Evolutionary conservation across 2,888 invertebrate genomes (phyloP), one percentile per base, ranked within the genome.

Genomic region (Lithophane leautieri): DNA sequence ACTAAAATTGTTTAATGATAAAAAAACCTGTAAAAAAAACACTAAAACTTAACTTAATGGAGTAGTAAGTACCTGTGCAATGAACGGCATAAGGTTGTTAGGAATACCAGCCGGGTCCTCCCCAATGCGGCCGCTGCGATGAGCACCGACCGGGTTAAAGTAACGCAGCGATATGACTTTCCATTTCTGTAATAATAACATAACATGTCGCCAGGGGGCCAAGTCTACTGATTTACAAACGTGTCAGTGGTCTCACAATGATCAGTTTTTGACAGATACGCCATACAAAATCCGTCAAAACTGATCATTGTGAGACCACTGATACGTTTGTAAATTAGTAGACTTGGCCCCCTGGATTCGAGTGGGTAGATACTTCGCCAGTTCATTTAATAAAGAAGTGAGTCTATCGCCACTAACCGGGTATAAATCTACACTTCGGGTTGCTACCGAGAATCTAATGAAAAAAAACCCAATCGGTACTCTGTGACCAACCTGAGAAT

Each of bases 111-210:
- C 96, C 0, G 99, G 99, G 95, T 99, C 99, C 95, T 99, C 99
- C 0, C 99, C 99, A 81, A 99, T 98, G 71, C 97, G 95, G 1
- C 99, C 99, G 71, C 98, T 98, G 77, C 97, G 97, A 95, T 99
- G 99, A 16, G 99, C 98, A 14, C 99, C 99, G 28, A 99, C 99
- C 2, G 99, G 99, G 96, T 99, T 99, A 96, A 99, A 99, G 94
- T 99, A 99, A 58, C 99, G 97, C 44, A 99, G 95, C 0, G 97
- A 98, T 93, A 98, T 98, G 91, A 98, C 98, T 96, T 97, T 97
- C 98, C 98, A 98, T 89, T 97, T 97, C 98, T 98, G 90, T 11
- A 95, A 94, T 34, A 34, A 34, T 0, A 34, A 34, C 34, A 34
- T 34, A 34, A 34, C 34, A 4, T 34, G 34, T 34, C 52, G 22